Evolutionary conservation across 2,113 vertebrate species (phyloP), one percentile per base, ranked within the genome.

Genomic region (Pelecanoides urinatrix): DNA sequence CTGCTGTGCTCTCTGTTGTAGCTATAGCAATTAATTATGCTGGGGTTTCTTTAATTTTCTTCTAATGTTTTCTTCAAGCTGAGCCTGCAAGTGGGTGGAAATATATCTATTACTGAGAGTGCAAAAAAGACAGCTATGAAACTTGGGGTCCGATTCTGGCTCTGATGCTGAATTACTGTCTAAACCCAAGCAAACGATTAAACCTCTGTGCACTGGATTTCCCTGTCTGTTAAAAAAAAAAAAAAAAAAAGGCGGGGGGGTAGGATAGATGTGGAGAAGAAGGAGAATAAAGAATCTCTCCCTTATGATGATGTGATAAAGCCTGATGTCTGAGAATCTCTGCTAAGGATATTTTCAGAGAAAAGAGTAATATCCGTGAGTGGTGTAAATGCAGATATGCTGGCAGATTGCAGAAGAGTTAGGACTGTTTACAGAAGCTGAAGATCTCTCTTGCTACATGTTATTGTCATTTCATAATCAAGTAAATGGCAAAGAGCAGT

Each of bases 11-110:
- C 68, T 62, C 52, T 52, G 30, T 66, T 86, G 88, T 76, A 95
- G 63, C 78, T 92, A 83, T 86, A 94, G 88, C 79, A 70, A 88
- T 95, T 67, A 77, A 92, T 88, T 95, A 26, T 4, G 2, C 67
- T 83, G 61, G 40, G 12, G 11, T 80, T 92, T 92, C 66, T 88
- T 95, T 90, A 53, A 62, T 85, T 92, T 90, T 73, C 34, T 52
- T 89, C 80, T 94, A 18, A 94, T 42, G 70, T 93, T 93, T 95
- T 93, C 90, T 86, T 90, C 82, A 93, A 93, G 88, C 78, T 80
- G 59, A 93, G 72, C 75, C 88, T 80, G n/a, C 47, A 71, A 93
- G 96, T 91, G 88, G 71, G 85, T 90, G 93, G 94, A 87, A 92
- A 83, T 76, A 62, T 20, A 92, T 83, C 77, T 82, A 83, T 92